phyloP scores from a whole-genome alignment of 2,888 invertebrate genomes.

The Drosophila peninsularis region DNA sequence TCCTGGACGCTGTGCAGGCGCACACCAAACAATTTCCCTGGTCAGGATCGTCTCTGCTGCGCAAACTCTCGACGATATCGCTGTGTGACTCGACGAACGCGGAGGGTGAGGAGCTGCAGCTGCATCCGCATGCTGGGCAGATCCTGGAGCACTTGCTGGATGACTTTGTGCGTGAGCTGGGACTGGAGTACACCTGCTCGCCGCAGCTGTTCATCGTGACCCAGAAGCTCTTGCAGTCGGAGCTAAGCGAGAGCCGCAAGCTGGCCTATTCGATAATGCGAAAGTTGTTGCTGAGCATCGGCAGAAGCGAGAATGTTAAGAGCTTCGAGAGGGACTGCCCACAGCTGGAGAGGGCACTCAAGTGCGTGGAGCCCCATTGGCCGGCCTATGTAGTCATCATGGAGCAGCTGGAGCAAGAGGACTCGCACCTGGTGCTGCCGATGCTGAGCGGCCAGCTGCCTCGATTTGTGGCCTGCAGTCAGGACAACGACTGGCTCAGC shows the following conservation, averaged over 20 bases:
- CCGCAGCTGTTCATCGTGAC: slow-evolving; percentile 46
- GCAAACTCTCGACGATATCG: slow-evolving; percentile 35
- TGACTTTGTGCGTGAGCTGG: slow-evolving; percentile 46
- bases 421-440: slow-evolving; percentile 79
- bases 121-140: slow-evolving; percentile 40
- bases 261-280: slow-evolving; percentile 60
- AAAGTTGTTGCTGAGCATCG: slow-evolving; percentile 38
- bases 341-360: slow-evolving; percentile 3
- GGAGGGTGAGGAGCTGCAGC: not conserved
- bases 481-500: slow-evolving; percentile 28
- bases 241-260: slow-evolving; percentile 58
- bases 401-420: slow-evolving; percentile 78
- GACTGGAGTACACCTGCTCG: slow-evolving; percentile 33
- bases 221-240: slow-evolving; percentile 55
- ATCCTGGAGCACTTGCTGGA: slow-evolving; percentile 64
- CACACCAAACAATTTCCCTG: slow-evolving; percentile 45
- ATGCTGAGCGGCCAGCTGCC: slow-evolving; percentile 57
- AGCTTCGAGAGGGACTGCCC: not conserved
- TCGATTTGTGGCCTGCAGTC: slow-evolving; percentile 26
- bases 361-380: slow-evolving; percentile 55
- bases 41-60: slow-evolving; percentile 30
- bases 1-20: slow-evolving; percentile 58
- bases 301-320: not conserved
- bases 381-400: slow-evolving; percentile 63
- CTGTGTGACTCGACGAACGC: slow-evolving; percentile 1